Percentiles rank a stretch among this genome's conserved stretches.
phyloP scores from a whole-genome alignment of 2,113 vertebrate genomes.

The Callorhinus ursinus region DNA sequence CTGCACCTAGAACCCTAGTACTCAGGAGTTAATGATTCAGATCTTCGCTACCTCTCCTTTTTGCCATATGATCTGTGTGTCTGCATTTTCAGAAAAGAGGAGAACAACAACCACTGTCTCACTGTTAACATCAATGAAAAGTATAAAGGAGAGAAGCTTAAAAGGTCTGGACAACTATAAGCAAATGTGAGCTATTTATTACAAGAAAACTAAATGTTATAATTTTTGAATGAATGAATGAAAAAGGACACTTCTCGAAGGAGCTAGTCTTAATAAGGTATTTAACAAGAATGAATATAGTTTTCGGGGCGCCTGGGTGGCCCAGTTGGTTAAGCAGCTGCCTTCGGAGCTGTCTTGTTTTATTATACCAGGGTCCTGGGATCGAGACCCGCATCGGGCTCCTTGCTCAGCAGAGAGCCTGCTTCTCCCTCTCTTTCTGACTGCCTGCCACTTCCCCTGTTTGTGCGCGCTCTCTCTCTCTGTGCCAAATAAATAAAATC shows the following conservation, averaged over 20 bases:
- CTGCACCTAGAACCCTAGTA: neutral
- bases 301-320: neutral
- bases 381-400: too few relatives aligned
- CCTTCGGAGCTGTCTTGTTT: too few relatives aligned
- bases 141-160: neutral
- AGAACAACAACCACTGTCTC: neutral
- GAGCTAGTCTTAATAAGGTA: neutral
- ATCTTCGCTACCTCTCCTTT: neutral
- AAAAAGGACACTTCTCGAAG: neutral
- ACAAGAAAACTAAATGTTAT: constrained; percentile 27
- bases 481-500: too few relatives aligned
- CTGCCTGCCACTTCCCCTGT: too few relatives aligned
- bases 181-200: constrained; percentile 28
- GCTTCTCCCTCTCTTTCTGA: too few relatives aligned
- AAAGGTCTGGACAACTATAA: neutral
- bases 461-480: too few relatives aligned
- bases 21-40: neutral
- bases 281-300: neutral
- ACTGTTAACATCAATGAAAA: constrained; percentile 16
- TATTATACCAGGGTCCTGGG: too few relatives aligned
- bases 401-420: too few relatives aligned
- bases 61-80: neutral
- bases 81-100: neutral
- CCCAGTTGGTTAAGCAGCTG: too few relatives aligned
- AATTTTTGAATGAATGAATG: constrained; percentile 9